These are phyloP conservation scores for Ceramica pisi DNA, from an alignment of 2,888 invertebrate species.

Conservation along the genomic window DNA sequence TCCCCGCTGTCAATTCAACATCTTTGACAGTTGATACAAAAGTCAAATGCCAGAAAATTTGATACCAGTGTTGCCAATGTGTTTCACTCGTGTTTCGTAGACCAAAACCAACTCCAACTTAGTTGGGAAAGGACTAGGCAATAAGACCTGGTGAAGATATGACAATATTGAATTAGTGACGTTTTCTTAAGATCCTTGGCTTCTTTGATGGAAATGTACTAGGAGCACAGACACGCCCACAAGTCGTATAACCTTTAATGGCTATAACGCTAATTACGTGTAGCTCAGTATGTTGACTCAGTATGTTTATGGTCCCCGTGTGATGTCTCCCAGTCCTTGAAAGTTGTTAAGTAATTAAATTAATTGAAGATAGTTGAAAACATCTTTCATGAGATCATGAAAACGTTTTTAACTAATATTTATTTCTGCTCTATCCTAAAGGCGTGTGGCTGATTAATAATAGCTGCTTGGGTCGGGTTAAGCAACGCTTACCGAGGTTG, in stretches of 20 bases:
- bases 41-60: too few species aligned
- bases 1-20: too few species aligned
- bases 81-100: too few species aligned
- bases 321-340: slow-evolving; percentile 40
- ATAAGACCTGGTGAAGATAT: too few species aligned
- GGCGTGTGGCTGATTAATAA: too few species aligned
- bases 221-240: slow-evolving; percentile 23
- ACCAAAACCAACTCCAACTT: too few species aligned
- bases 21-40: too few species aligned
- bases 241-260: slow-evolving; percentile 21
- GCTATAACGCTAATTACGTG: slow-evolving; percentile 32
- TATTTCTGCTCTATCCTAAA: neutral
- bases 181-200: neutral
- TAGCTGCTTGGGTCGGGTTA: too few species aligned
- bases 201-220: slow-evolving; percentile 33
- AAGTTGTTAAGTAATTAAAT: slow-evolving; percentile 45
- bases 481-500: too few species aligned
- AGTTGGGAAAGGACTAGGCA: neutral
- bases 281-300: slow-evolving; percentile 12
- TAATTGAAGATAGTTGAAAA: slow-evolving; percentile 5
- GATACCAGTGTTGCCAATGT: too few species aligned
- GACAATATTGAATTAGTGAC: too few species aligned
- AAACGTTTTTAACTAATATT: neutral
- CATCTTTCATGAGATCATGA: neutral
- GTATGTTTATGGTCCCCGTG: neutral